These are phyloP conservation scores for Caligus rogercresseyi DNA, from an alignment of 1,140 invertebrate genomes.

Conservation along the genomic window DNA sequence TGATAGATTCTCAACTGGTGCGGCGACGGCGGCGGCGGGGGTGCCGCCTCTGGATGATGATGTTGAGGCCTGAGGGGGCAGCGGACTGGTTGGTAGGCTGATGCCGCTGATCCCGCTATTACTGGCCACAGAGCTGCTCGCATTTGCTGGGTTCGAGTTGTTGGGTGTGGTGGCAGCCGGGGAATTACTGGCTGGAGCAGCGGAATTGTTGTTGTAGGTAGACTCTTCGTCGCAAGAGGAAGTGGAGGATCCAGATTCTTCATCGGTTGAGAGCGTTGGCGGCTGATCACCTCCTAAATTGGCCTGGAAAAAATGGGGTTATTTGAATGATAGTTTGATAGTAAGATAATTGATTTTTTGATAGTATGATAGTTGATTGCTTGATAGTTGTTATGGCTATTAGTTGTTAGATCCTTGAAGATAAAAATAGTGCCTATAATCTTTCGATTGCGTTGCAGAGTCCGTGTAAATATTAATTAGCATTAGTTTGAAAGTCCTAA, in stretches of 20 bases:
- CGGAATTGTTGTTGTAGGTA: neutral
- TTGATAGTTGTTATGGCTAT: no score
- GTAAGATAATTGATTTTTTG: conserved; percentile 5
- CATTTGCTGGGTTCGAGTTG: no score
- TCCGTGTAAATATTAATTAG: no score
- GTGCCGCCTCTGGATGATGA: neutral
- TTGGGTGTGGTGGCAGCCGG: neutral
- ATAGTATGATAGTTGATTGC: no score
- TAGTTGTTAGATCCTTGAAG: no score
- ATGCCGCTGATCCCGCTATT: no score
- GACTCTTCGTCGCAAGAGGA: conserved; percentile 53
- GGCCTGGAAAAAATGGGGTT: conserved; percentile 22
- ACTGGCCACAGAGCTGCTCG: no score
- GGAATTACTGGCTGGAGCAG: neutral
- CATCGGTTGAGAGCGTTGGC: conserved; percentile 47
- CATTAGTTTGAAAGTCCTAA: no score
- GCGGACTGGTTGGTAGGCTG: no score
- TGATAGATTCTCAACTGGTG: neutral
- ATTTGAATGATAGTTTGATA: neutral
- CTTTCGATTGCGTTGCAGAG: neutral
- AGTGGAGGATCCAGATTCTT: conserved; percentile 62
- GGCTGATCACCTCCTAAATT: conserved; percentile 35
- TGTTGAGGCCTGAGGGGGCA: neutral
- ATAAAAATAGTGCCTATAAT: no score
- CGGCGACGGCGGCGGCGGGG: neutral